Evolutionary conservation across 1,140 invertebrate species (phyloP).

Genomic region (Drosophila bocki): DNA sequence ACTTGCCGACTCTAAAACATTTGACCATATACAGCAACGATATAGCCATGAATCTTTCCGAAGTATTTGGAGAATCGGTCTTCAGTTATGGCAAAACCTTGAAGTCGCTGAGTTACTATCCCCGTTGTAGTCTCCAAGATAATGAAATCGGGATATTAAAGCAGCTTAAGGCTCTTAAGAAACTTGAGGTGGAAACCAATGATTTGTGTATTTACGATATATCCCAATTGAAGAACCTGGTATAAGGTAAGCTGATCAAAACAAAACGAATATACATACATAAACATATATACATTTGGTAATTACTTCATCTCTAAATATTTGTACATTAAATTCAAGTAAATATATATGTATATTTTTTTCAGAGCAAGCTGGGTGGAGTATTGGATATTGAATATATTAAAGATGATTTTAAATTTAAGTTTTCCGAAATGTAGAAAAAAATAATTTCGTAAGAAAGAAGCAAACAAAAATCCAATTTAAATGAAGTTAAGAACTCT

Average conservation of each 20-base stretch:
- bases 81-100: not conserved
- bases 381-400: not conserved
- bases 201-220: not conserved
- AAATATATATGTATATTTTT: not conserved
- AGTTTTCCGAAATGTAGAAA: no score
- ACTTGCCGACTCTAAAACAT: no score
- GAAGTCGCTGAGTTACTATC: not conserved
- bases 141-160: not conserved
- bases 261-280: no score
- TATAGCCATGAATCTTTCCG: not conserved
- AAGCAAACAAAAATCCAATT: not conserved
- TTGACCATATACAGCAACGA: not conserved
- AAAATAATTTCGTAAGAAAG: not conserved
- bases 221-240: not conserved
- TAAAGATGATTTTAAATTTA: no score
- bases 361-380: not conserved
- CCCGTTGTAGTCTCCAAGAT: no score
- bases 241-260: no score
- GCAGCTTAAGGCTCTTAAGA: slow-evolving; percentile 3
- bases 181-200: not conserved
- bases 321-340: not conserved
- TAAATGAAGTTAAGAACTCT: not conserved
- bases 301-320: no score
- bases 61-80: not conserved
- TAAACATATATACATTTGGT: no score